Base-by-base conservation (phyloP, 2,888 invertebrate species). In the Onchidella celtica region DNA sequence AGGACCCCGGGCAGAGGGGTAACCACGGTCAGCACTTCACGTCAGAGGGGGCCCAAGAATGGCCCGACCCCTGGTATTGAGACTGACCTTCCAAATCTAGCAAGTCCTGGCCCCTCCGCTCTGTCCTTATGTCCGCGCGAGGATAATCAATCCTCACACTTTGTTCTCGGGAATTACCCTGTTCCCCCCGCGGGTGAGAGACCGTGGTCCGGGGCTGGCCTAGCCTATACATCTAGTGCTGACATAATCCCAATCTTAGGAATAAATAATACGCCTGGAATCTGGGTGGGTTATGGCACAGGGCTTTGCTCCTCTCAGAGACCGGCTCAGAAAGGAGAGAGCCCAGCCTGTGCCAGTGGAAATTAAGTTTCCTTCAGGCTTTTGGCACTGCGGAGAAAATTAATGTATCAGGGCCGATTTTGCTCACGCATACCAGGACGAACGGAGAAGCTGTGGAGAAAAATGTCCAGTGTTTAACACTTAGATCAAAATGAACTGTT, bases 81-180 rank as follows among this genome's bases (percentile, higher is more conserved):
- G 21, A 34, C 24, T 55, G 77, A 68, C 66, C 68, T 57, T 36
- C 68, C 57, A 14, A 2, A 63, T 66, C 68, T 27, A 4, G 66
- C 68, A 1, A 21, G 57, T 55, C 27, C 40, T 14, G 36, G 47
- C 77, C 59, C 55, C 9, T 57, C n/a, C n/a, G 34, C 69, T 32
- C 17, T 57, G 17, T n/a, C 32, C 40, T 59, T 36, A 40, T 32
- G 70, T 72, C 63, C 40, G n/a, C 1, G 55, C 29, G 27, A 32
- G 61, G 63, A 47, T 63, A 70, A 79, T 79, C 79, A 79, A 79
- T 79, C 72, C 63, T 59, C 72, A 61, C 40, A 72, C 65, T 40
- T 63, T 79, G 72, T 79, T 61, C 72, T 63, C 72, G 32, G 79
- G 55, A 61, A 72, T 61, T 47, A 34, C 72, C 40, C 72, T 4